These are phyloP conservation scores for Ephestia elutella DNA, from an alignment of 1,140 invertebrate genomes.

Conservation along the genomic window DNA sequence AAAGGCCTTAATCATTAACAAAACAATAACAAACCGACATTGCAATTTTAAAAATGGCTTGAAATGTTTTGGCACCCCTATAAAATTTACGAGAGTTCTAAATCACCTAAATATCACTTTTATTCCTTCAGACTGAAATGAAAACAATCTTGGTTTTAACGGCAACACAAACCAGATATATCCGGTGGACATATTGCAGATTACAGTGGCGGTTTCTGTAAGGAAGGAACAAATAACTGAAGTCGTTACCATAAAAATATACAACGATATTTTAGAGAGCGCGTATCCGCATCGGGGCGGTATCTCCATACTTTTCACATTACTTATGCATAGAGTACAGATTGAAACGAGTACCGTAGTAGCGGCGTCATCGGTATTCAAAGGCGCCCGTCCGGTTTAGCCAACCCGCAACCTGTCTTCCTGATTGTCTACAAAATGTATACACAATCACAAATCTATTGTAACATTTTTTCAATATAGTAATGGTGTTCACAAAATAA, in stretches of 20 bases:
- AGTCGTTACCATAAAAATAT: conserved; percentile 57
- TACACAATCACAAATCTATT: not conserved
- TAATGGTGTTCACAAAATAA: not conserved
- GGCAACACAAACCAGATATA: no score
- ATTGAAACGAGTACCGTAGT: conserved; percentile 64
- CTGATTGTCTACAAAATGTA: conserved; percentile 9
- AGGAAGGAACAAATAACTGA: conserved; percentile 48
- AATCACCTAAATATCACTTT: no score
- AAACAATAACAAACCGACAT: no score
- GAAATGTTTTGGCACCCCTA: no score
- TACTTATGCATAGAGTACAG: conserved; percentile 72
- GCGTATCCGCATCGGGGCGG: conserved; percentile 43
- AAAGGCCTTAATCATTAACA: no score
- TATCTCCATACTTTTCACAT: conserved; percentile 68
- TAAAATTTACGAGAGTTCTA: no score
- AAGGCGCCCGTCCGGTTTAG: conserved; percentile 10
- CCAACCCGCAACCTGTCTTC: conserved; percentile 5
- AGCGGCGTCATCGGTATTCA: conserved; percentile 28
- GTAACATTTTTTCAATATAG: not conserved
- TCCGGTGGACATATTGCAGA: no score
- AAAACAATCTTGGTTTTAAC: no score
- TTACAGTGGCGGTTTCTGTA: conserved; percentile 16
- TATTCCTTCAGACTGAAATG: no score
- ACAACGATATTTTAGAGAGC: conserved; percentile 57
- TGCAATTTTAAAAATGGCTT: no score